Conservation (phyloP, 2,113 vertebrate genomes). For the Phylloscopus trochiloides region DNA sequence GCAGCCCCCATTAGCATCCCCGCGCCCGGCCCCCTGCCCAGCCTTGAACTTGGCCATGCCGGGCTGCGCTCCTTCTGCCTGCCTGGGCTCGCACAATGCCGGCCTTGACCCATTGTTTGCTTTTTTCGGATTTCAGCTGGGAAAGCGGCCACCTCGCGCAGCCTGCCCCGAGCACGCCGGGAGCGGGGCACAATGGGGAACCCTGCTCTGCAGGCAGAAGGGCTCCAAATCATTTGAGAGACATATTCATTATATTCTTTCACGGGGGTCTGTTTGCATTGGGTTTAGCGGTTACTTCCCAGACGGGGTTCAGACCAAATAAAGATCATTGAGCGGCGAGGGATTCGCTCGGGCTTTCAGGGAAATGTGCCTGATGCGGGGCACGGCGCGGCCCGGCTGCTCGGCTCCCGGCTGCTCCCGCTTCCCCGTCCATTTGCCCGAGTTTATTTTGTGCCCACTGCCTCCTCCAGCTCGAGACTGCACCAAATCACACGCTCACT, state of each 20-base stretch:
- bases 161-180: constrained; percentile 25
- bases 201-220: constrained; percentile 51
- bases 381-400: not conserved
- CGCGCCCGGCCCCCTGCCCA: constrained; percentile 32
- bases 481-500: constrained; percentile 30
- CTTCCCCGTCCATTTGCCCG: not conserved
- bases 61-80: constrained; percentile 49
- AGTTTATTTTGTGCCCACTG: not conserved
- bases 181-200: constrained; percentile 28
- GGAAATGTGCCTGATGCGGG: constrained; percentile 33
- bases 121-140: constrained; percentile 57
- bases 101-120: constrained; percentile 57
- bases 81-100: constrained; percentile 52
- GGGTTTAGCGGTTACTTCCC: constrained; percentile 59
- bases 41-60: constrained; percentile 70
- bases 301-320: constrained; percentile 55
- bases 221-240: constrained; percentile 51
- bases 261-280: constrained; percentile 56
- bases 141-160: constrained; percentile 50
- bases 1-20: constrained; percentile 43
- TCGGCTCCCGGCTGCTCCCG: not conserved
- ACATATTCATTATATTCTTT: constrained; percentile 63
- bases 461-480: not conserved
- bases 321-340: constrained; percentile 29
- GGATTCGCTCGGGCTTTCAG: constrained; percentile 20